phyloP scores from a whole-genome alignment of 2,797 vertebrate species.

The Trichosurus vulpecula region DNA sequence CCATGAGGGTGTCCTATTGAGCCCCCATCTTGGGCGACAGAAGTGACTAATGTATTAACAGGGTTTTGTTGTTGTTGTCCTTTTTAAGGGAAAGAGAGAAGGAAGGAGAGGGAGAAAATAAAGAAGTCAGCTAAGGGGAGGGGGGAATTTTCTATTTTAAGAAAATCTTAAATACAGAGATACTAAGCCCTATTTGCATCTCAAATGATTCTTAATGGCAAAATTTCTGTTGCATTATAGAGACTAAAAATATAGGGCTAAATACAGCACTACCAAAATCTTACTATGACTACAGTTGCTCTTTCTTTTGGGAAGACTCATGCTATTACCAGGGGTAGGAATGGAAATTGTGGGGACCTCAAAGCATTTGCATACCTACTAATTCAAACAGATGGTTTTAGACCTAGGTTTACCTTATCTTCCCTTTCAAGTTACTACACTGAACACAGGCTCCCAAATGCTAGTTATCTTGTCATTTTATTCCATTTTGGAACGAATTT shows the following conservation, averaged over 20 bases:
- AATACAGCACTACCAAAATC: background rate
- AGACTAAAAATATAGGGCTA: constrained; percentile 4
- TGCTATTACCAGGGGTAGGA: background rate
- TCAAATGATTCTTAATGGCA: constrained; percentile 6
- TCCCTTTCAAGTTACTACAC: background rate
- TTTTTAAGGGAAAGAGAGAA: background rate
- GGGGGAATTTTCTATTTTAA: constrained; percentile 7
- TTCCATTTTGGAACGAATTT: constrained; percentile 7
- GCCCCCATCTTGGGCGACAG: background rate
- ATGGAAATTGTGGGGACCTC: background rate
- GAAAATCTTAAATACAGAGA: constrained; percentile 12
- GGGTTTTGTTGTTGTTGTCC: background rate
- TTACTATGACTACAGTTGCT: background rate
- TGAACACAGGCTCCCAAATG: background rate
- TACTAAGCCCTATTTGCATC: background rate
- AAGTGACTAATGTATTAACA: background rate
- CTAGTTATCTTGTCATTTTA: background rate
- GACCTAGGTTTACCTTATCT: constrained; percentile 9
- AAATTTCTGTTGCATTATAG: constrained; percentile 3
- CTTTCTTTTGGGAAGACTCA: background rate
- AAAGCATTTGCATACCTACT: background rate
- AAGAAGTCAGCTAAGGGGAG: background rate
- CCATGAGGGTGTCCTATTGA: background rate
- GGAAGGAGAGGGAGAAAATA: background rate
- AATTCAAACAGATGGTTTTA: background rate